Base-by-base conservation (phyloP, 2,797 vertebrate species). In the Tenualosa ilisha region DNA sequence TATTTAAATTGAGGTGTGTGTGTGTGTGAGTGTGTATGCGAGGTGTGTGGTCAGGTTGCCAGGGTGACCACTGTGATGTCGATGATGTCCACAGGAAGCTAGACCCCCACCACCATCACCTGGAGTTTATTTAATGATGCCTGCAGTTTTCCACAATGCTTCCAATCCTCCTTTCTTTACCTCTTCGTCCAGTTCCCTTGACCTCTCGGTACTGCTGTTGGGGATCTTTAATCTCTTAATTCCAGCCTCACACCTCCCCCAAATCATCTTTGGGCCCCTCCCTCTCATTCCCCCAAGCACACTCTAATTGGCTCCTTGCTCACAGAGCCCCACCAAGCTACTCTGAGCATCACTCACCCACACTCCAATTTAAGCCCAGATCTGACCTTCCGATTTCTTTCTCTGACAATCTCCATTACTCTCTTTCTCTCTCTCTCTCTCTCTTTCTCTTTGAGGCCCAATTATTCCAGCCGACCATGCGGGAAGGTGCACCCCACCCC, bases 261-360 rank as follows among this genome's bases (percentile, higher is more conserved):
- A 22, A 6, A 22, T n/a, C 56, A 54, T 13, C 6, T 54, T 17
- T n/a, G 6, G 20, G 22, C 6, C 17, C 20, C 56, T 61, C 56
- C 56, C 56, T 15, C 51, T 15, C 12, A 20, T 17, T 61, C 20
- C 3, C 17, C 56, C 85, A 87, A 88, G 89, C 54, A 22, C 85
- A 88, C 88, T 95, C 51, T 22, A 94, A 95, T 94, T 94, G 91
- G 92, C 89, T n/a, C n/a, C n/a, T n/a, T n/a, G n/a, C n/a, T n/a
- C n/a, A n/a, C n/a, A n/a, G n/a, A n/a, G 51, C 51, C 51, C 51
- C 11, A 2, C 13, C 15, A 4, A 56, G 6, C 54, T 56, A 56
- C 54, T 56, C 54, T 3, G 15, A 88, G 89, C 91, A 93, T 92
- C 90, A 91, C 90, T 90, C 89, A 89, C 88, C 15, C 82, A 86